phyloP scores from a whole-genome alignment of 2,113 vertebrate species.

The Tauraco erythrolophus region DNA sequence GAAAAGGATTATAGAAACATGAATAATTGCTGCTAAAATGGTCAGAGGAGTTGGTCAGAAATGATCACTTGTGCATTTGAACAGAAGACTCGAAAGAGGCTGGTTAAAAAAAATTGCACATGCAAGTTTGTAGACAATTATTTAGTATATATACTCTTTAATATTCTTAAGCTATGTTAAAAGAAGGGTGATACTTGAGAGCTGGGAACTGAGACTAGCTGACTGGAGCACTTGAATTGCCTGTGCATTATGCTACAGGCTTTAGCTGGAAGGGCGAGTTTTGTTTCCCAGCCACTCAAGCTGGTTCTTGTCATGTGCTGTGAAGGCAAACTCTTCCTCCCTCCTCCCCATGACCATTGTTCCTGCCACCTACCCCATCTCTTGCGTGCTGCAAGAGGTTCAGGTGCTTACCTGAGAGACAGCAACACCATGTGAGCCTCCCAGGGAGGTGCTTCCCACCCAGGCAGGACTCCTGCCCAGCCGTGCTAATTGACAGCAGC shows the following conservation, averaged over 20 bases:
- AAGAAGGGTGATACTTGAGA: not conserved
- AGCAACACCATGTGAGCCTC: not conserved
- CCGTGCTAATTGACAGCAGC: not conserved
- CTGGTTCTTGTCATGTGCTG: not conserved
- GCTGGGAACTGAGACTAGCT: not conserved
- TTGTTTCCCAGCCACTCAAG: not conserved
- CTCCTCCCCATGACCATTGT: not conserved
- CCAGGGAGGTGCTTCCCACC: not conserved
- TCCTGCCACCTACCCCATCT: not conserved
- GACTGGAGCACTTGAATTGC: not conserved
- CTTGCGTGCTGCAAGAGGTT: not conserved
- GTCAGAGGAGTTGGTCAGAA: not conserved
- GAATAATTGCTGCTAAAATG: not conserved
- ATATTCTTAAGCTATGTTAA: not conserved
- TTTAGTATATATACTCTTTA: not conserved
- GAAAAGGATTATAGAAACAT: not conserved
- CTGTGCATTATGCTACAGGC: not conserved
- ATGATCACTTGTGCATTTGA: not conserved
- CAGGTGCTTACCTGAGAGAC: not conserved
- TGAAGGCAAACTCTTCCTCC: accelerated
- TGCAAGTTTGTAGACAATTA: not conserved
- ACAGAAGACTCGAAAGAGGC: not conserved
- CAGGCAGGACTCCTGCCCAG: accelerated
- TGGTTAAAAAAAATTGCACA: not conserved
- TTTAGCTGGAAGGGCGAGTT: not conserved